A percentile compares a stretch with the other conserved stretches of the same genome.
phyloP scores from a whole-genome alignment of 2,797 vertebrate genomes.

The Tauraco hartlaubi region DNA sequence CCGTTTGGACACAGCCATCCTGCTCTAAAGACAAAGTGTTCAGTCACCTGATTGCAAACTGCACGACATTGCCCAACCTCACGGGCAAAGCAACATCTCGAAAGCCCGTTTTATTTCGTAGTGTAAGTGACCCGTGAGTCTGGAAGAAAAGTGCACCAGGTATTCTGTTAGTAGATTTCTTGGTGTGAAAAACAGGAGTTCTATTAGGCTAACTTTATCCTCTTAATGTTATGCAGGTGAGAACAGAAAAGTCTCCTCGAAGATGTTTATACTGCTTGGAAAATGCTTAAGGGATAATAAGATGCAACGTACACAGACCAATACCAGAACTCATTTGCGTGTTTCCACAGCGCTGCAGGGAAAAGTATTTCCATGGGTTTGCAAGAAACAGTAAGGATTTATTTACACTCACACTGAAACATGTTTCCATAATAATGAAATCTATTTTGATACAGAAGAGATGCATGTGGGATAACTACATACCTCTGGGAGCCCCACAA shows the following conservation, averaged over 20 bases:
- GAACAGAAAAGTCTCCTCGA: background rate
- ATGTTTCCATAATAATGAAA: background rate
- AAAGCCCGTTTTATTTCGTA: background rate
- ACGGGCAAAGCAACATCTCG: background rate
- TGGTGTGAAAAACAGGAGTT: background rate
- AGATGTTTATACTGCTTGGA: background rate
- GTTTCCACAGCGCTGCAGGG: background rate
- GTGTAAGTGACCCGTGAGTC: accelerated
- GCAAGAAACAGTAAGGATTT: background rate
- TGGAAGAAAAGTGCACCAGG: background rate
- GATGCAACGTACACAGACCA: background rate
- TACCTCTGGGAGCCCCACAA: slow-evolving; percentile 90
- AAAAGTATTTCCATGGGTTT: background rate
- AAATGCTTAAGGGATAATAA: background rate
- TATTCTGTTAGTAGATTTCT: background rate
- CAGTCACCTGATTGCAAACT: background rate
- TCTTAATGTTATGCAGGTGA: background rate
- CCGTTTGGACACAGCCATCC: background rate
- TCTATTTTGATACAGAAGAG: background rate
- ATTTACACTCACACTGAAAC: background rate
- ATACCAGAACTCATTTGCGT: background rate
- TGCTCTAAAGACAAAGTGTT: background rate
- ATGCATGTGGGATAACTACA: background rate
- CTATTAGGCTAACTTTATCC: too few relatives aligned
- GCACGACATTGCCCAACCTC: background rate